Base-by-base conservation (phyloP, 2,888 invertebrate genomes). In the Stictocephala bisonia region DNA sequence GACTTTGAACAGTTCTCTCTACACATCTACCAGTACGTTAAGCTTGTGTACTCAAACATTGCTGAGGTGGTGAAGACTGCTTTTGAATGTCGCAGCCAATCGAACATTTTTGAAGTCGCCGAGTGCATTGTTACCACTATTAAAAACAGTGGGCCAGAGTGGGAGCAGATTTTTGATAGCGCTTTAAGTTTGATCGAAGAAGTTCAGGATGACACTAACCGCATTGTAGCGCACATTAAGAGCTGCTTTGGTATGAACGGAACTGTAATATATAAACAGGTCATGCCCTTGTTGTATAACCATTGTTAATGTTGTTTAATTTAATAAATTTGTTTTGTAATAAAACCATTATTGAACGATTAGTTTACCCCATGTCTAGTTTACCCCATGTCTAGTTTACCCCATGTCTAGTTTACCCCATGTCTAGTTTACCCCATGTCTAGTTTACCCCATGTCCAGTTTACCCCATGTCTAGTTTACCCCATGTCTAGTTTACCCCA, bases 71-170 rank as follows among this genome's bases (percentile, higher is more conserved):
- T 40, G 2, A 22, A 60, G 15, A 18, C 31, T 11, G 40, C 40
- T 1, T 1, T 22, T 24, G 20, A n/a, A n/a, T 60, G 60, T 18
- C 27, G 56, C 7, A 11, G 40, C 15, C 20, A 18, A n/a, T 1
- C 2, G 13, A 40, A 40, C 20, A 15, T 60, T 18, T 60, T 60
- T 11, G 31, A 7, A 6, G 22, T 60, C 29, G 11, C 40, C 20
- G 31, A 60, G 13, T 60, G 60, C 22, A 60, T 29, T 35, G 60
- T 60, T 13, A 22, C 3, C 4, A 11, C 13, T 18, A 2, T 60
- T 22, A 31, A 60, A 60, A 60, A 27, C 13, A 60, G 60, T 40
- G 60, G 60, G 22, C 20, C 60, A 15, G 40, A 60, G 4, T 15
- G 31, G 13, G 60, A 60, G 13, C 35, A 31, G 20, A 35, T 60